These are phyloP conservation scores for Drosophila melanica DNA, from an alignment of 1,140 invertebrate genomes.

Conservation along the genomic window DNA sequence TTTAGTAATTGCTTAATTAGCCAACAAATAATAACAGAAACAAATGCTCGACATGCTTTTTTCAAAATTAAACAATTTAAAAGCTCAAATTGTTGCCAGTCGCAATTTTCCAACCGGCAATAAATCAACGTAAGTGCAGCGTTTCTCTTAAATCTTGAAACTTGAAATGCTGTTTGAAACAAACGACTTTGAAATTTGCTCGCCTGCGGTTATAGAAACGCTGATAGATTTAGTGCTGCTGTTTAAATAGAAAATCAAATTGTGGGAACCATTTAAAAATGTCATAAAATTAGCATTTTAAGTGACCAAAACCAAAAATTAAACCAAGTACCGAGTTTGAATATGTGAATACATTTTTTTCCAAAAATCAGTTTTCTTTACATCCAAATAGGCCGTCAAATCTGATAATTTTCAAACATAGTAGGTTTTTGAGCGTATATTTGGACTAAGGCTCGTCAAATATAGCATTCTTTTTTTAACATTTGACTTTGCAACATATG, in stretches of 20 bases:
- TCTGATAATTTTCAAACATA: neutral
- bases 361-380: neutral
- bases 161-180: slow-evolving; percentile 9
- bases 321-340: neutral
- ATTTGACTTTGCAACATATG: neutral
- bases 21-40: slow-evolving; percentile 3
- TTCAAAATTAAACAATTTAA: slow-evolving; percentile 19
- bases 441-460: too few species aligned
- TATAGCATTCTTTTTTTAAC: neutral
- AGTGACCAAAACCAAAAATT: neutral
- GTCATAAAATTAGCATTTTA: slow-evolving; percentile 30
- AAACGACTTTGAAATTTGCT: slow-evolving; percentile 26
- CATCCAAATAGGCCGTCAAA: neutral
- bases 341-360: neutral
- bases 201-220: neutral
- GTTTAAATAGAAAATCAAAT: slow-evolving; percentile 21
- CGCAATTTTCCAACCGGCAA: slow-evolving; percentile 8
- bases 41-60: neutral
- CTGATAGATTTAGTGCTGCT: slow-evolving; percentile 36
- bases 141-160: slow-evolving; percentile 32
- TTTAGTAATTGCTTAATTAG: slow-evolving; percentile 39
- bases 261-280: slow-evolving; percentile 37
- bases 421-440: neutral
- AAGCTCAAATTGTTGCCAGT: slow-evolving; percentile 15
- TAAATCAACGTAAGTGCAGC: slow-evolving; percentile 40